Evolutionary conservation across 2,888 invertebrate species (phyloP), one percentile per base, ranked within the genome.

Genomic region (Sisyra terminalis): DNA sequence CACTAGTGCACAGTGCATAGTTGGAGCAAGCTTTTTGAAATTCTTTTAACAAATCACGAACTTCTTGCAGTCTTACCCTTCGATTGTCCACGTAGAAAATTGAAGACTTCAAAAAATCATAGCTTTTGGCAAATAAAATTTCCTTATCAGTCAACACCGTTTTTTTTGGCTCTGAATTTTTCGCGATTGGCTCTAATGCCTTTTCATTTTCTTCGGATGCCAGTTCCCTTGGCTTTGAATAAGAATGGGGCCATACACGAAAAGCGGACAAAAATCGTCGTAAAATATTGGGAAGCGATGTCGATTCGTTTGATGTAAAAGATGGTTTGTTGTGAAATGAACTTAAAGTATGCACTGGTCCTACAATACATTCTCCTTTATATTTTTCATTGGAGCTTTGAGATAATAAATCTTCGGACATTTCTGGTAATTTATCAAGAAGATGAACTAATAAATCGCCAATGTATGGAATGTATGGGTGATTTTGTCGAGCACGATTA

Each of bases 381-480:
- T n/a, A 8, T 11, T 16, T 16, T 16, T 29, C 29, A 15, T 8
- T 15, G 3, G 30, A 40, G n/a, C 10, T 13, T 29, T 40, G 10
- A 10, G 15, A 14, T 3, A 30, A n/a, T 8, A 40, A 8, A 29
- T 40, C 14, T 7, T 29, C 13, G 13, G 29, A 10, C 17, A 29
- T 14, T 14, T 57, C 53, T 10, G 59, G 58, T 34, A 63, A 51
- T 44, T 57, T 55, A 36, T 57, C 58, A 3, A 70, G 52, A 32
- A 70, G 49, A 47, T 56, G 59, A 1, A 53, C 52, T 3, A 70
- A 46, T 17, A 71, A 48, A 48, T 69, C 64, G 0, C 63, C 66
- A 1, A 70, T 61, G 44, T 60, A 67, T 0, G 71, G 70, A 47
- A 71, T 51, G 40, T 54, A 64, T 2, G 67, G 66, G 1, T 60